These are phyloP conservation scores for Brachionus koreanus DNA, from an alignment of 1,140 invertebrate species.

Conservation along the genomic window DNA sequence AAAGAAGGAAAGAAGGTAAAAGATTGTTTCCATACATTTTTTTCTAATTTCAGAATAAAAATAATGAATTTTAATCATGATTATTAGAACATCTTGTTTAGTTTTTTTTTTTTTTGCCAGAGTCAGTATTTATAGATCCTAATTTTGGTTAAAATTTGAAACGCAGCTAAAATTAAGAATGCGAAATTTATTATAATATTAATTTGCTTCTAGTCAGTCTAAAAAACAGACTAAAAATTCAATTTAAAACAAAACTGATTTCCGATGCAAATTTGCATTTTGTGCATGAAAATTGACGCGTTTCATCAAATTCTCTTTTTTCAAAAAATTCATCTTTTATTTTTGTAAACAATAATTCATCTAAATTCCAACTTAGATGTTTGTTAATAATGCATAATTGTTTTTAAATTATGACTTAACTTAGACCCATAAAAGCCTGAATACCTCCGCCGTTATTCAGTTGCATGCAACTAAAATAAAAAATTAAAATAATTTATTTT, in stretches of 20 bases:
- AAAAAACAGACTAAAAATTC: not conserved
- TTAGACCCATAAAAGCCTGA: not conserved
- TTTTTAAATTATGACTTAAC: not conserved
- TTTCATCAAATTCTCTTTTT: not conserved
- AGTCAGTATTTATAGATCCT: not conserved
- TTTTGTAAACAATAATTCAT: not conserved
- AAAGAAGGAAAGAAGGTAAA: not conserved
- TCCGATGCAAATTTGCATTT: not conserved
- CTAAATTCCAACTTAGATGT: not conserved
- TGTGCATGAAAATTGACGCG: not conserved
- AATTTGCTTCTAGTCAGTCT: not conserved
- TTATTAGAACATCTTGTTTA: not conserved
- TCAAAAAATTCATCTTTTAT: not conserved
- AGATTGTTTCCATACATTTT: not conserved
- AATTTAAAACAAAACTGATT: not conserved
- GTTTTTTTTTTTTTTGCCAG: not conserved
- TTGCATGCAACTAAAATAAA: not conserved
- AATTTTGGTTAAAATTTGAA: not conserved
- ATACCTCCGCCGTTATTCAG: not conserved
- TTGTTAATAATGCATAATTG: not conserved
- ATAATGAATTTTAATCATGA: not conserved
- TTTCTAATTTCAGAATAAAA: not conserved
- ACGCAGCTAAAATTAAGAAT: not conserved
- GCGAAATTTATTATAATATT: not conserved
- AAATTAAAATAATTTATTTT: slow-evolving; percentile 27